phyloP scores from a whole-genome alignment of 2,888 invertebrate species.

The Nemapogon koenigi region DNA sequence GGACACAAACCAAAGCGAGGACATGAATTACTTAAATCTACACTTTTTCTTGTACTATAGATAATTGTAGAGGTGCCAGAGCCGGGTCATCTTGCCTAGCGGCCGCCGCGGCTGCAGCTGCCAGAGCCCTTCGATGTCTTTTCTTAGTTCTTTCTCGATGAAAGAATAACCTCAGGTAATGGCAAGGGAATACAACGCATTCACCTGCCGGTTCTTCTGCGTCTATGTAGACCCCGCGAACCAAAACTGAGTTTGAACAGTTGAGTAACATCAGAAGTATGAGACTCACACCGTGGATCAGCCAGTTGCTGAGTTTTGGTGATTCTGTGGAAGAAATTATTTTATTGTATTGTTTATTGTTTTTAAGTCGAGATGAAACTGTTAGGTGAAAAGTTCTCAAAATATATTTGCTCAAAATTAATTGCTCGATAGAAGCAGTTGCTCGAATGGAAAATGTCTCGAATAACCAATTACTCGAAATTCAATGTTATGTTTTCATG shows the following conservation, averaged over 20 bases:
- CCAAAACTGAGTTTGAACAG: slow-evolving; percentile 86
- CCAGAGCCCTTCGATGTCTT: slow-evolving; percentile 42
- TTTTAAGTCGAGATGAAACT: no score
- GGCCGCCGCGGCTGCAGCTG: slow-evolving; percentile 33
- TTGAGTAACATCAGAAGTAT: slow-evolving; percentile 78
- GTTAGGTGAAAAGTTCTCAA: no score
- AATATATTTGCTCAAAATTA: no score
- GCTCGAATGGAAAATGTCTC: no score
- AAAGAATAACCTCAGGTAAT: slow-evolving; percentile 81
- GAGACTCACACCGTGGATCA: slow-evolving; percentile 78
- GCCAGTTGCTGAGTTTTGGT: slow-evolving; percentile 78
- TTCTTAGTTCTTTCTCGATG: slow-evolving; percentile 71
- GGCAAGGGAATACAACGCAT: slow-evolving; percentile 84
- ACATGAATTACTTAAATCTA: slow-evolving; percentile 31
- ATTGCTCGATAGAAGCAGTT: no score
- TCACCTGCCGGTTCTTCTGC: slow-evolving; percentile 84
- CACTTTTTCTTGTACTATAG: slow-evolving; percentile 14
- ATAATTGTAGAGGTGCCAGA: slow-evolving; percentile 7
- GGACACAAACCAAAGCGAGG: no score
- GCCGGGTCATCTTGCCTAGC: slow-evolving; percentile 25
- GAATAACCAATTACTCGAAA: no score
- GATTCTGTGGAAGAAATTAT: slow-evolving; percentile 68
- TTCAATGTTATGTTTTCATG: no score
- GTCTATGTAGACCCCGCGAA: slow-evolving; percentile 87
- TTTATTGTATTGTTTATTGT: no score